phyloP scores from a whole-genome alignment of 1,140 invertebrate species.

The Ladona fulva region DNA sequence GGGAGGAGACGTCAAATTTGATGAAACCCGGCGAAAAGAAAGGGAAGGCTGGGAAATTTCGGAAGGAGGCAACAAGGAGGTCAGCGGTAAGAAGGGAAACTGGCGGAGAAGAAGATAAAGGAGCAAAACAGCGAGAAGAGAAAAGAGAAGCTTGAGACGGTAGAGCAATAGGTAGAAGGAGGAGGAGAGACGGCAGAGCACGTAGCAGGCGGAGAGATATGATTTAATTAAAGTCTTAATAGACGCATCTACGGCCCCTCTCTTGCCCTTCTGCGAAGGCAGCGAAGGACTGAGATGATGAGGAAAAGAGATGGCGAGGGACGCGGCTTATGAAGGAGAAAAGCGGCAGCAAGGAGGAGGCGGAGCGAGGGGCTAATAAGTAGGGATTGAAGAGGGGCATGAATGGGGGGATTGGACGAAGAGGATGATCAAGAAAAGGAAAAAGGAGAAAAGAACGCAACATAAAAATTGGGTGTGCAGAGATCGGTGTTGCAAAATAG shows the following conservation, averaged over 20 bases:
- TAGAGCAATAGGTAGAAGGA: neutral
- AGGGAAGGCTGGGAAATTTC: too few species aligned
- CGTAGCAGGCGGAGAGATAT: neutral
- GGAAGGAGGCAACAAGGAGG: neutral
- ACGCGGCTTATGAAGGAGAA: too few species aligned
- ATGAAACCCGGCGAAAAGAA: neutral
- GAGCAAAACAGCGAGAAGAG: neutral
- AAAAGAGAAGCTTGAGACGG: neutral
- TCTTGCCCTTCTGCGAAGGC: too few species aligned
- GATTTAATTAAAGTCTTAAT: slow-evolving; percentile 11
- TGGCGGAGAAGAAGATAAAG: neutral
- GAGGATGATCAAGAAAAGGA: neutral
- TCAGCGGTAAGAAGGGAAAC: neutral
- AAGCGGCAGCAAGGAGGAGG: too few species aligned
- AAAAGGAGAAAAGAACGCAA: neutral
- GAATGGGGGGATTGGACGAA: neutral
- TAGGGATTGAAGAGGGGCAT: neutral
- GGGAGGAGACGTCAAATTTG: neutral
- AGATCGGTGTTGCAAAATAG: neutral
- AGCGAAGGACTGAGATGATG: too few species aligned
- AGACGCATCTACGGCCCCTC: neutral
- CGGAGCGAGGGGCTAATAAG: too few species aligned
- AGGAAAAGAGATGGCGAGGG: too few species aligned
- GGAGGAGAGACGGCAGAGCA: neutral
- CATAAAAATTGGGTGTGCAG: neutral